Evolutionary conservation across 2,888 invertebrate genomes (phyloP), one percentile per base, ranked within the genome.

Genomic region (Andrena bucephala): DNA sequence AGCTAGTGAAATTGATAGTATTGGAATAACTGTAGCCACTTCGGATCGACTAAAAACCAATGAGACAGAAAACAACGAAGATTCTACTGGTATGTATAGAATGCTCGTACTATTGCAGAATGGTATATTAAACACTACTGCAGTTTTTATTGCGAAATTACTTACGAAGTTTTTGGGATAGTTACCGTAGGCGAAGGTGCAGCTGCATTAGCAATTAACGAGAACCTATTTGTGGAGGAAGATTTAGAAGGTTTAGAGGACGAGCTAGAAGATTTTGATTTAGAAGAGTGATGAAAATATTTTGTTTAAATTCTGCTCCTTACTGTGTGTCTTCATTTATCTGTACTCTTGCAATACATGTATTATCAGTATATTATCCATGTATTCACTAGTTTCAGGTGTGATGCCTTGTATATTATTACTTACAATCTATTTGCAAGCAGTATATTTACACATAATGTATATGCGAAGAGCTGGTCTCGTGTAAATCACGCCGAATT

Each of bases 191-290:
- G 90, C 24, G 95, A 94, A 87, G 94, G 94, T 68, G 95, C 95
- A 50, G 94, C 95, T 77, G 96, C 96, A 7, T 96, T 97, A 59
- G 97, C 98, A 71, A 98, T 98, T 88, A 98, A 98, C 94, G 98
- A 98, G 94, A 97, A 98, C 94, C 96, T 98, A n/a, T 98, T 98
- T 95, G 95, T 97, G 31, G 98, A 97, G 91, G 97, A 97, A 93
- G 97, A 98, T 91, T 94, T 98, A 73, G 97, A 96, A 85, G 96
- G 96, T 80, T 93, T 97, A 87, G 97, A 98, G 90, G 97, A 98
- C 90, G 98, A 98, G 94, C 94, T 98, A 81, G 96, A 97, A 92
- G 97, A 97, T 92, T 94, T 97, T 85, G 97, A 97, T 93, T 93
- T 97, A 86, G 97, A 97, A 91, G 96, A 96, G 93, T 95, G 93